Evolutionary conservation across 2,113 vertebrate species (phyloP).

Genomic region (Dolichotis patagonum): DNA sequence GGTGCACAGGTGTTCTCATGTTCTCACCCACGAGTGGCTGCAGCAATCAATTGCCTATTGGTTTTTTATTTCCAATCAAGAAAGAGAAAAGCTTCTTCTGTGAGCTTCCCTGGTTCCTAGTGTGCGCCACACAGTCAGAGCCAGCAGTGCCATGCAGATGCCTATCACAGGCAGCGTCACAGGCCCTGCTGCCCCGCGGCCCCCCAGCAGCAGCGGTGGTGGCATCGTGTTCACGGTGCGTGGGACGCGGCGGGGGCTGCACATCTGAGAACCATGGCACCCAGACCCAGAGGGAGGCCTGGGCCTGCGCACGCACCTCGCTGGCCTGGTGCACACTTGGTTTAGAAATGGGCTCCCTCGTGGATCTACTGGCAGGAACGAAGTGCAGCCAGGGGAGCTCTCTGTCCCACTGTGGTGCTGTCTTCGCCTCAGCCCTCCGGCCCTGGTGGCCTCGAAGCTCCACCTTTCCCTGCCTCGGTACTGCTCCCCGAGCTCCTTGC

Average conservation of each 20-base stretch:
- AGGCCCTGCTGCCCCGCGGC: background rate
- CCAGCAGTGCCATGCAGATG: background rate
- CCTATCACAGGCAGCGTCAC: too few relatives aligned
- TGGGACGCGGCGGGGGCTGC: too few relatives aligned
- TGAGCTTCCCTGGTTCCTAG: background rate
- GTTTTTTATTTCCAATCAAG: background rate
- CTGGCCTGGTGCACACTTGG: background rate
- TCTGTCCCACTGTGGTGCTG: background rate
- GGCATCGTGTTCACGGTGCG: too few relatives aligned
- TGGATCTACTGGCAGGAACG: background rate
- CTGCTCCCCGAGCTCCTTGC: background rate
- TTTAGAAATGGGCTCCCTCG: background rate
- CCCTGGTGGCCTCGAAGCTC: background rate
- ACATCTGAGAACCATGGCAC: background rate
- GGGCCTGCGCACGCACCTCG: background rate
- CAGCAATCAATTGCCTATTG: background rate
- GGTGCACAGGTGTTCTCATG: background rate
- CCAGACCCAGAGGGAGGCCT: background rate
- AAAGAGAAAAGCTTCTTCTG: background rate
- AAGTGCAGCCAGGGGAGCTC: too few relatives aligned
- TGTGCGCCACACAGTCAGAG: too few relatives aligned
- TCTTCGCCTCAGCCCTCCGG: too few relatives aligned
- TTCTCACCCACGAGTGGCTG: background rate
- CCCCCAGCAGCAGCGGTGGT: too few relatives aligned
- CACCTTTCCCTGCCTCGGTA: too few relatives aligned